These are phyloP conservation scores for Caerostris extrusa DNA, from an alignment of 1,140 invertebrate species.

Conservation along the genomic window DNA sequence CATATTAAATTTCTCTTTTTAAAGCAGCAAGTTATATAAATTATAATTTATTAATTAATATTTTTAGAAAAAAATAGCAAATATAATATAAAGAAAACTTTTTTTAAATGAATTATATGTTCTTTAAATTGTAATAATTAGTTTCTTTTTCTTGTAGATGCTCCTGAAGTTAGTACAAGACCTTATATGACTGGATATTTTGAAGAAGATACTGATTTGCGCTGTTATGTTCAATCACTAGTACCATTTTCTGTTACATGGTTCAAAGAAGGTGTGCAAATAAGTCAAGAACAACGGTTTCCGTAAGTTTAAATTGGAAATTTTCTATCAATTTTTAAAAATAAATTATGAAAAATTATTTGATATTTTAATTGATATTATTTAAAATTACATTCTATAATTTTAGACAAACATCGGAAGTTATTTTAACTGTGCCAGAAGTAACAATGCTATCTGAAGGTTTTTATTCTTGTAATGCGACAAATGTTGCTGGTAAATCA, in stretches of 20 bases:
- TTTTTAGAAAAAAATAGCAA: not conserved
- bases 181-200: constrained; percentile 79
- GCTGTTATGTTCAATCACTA: constrained; percentile 83
- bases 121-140: not conserved
- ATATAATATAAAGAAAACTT: not conserved
- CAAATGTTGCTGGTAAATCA: constrained; percentile 95
- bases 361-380: not conserved
- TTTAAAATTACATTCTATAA: not conserved
- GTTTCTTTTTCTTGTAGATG: constrained; percentile 74
- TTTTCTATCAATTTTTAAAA: not conserved
- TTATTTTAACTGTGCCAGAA: constrained; percentile 81
- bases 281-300: constrained; percentile 78
- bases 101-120: not conserved
- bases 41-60: not conserved
- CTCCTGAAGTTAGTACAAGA: constrained; percentile 80
- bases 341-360: not conserved
- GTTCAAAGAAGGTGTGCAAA: constrained; percentile 82
- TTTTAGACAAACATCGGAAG: constrained; percentile 82
- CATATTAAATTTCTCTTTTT: too few relatives aligned
- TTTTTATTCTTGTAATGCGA: constrained; percentile 94
- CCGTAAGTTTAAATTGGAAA: constrained; percentile 53
- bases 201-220: constrained; percentile 80
- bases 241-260: constrained; percentile 84
- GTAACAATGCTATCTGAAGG: constrained; percentile 84
- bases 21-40: too few relatives aligned